Evolutionary conservation across 2,888 invertebrate genomes (phyloP).

Genomic region (Germaria angustata): DNA sequence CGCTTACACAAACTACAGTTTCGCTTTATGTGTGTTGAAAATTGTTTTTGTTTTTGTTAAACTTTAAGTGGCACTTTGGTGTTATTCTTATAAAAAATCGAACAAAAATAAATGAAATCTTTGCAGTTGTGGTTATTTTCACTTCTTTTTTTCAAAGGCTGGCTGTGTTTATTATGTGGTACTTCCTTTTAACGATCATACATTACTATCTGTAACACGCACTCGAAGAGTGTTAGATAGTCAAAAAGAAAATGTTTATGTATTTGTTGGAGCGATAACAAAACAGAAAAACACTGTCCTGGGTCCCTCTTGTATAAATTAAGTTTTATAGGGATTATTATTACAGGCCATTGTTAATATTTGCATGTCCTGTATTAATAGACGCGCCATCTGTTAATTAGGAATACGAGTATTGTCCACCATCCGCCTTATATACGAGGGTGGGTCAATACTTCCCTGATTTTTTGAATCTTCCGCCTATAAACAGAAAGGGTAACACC

Average conservation of each 20-base stretch:
- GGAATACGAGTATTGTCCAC: no score
- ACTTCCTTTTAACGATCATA: conserved; percentile 54
- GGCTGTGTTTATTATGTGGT: conserved; percentile 51
- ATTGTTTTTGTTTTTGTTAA: conserved; percentile 46
- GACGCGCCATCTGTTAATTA: no score
- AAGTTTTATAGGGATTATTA: no score
- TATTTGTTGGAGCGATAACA: no score
- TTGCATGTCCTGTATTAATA: no score
- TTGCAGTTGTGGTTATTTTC: neutral
- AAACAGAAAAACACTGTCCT: no score
- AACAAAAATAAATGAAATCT: conserved; percentile 48
- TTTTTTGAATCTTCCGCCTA: no score
- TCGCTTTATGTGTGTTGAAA: neutral
- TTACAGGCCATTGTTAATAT: no score
- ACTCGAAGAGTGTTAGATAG: neutral
- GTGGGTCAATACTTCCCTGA: no score
- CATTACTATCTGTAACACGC: conserved; percentile 1
- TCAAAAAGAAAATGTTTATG: neutral
- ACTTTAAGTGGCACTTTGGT: conserved; percentile 51
- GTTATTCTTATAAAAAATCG: conserved; percentile 26
- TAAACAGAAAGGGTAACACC: no score
- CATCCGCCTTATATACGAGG: no score
- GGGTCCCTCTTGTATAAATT: no score
- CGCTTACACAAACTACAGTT: neutral
- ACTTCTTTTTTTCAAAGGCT: conserved; percentile 37